Percentiles rank a stretch among this genome's conserved stretches.
Evolutionary conservation across 2,888 invertebrate genomes (phyloP).

Genomic region (Agriotes lineatus): DNA sequence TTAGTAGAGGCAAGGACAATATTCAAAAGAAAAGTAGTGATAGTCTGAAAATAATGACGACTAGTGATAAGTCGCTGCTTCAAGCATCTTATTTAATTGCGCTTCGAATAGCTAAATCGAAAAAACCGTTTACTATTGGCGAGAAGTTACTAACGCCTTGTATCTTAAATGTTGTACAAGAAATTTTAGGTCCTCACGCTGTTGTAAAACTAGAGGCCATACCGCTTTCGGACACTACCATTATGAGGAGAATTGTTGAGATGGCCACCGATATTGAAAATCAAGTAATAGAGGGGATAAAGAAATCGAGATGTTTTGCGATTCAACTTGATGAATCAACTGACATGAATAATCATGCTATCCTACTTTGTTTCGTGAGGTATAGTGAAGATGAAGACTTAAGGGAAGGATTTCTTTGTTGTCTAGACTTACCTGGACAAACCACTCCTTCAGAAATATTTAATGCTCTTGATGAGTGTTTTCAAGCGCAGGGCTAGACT

Average conservation of each 20-base stretch:
- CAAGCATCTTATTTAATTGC: conserved; percentile 39
- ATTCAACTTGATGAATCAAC: conserved; percentile 19
- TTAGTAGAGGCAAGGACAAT: not conserved
- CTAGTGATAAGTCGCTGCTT: conserved; percentile 33
- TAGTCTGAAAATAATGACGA: conserved; percentile 30
- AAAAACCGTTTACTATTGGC: conserved; percentile 55
- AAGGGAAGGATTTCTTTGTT: conserved; percentile 14
- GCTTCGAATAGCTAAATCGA: conserved; percentile 30
- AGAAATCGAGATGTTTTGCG: conserved; percentile 18
- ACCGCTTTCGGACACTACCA: conserved; percentile 56
- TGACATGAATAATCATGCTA: not conserved
- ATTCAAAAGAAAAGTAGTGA: not conserved
- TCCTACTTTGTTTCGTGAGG: conserved; percentile 7
- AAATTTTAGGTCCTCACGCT: conserved; percentile 55
- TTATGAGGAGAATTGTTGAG: conserved; percentile 54
- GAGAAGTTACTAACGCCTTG: conserved; percentile 51
- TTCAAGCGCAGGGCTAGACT: conserved; percentile 45
- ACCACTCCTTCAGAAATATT: conserved; percentile 50
- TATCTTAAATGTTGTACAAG: conserved; percentile 49
- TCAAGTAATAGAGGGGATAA: conserved; percentile 43
- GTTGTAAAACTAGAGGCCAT: conserved; percentile 55
- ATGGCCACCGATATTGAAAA: conserved; percentile 44
- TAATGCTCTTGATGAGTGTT: conserved; percentile 46
- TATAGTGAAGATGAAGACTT: not conserved
- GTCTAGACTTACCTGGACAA: not conserved